phyloP scores from a whole-genome alignment of 2,888 invertebrate species.

The Parascotia fuliginaria region DNA sequence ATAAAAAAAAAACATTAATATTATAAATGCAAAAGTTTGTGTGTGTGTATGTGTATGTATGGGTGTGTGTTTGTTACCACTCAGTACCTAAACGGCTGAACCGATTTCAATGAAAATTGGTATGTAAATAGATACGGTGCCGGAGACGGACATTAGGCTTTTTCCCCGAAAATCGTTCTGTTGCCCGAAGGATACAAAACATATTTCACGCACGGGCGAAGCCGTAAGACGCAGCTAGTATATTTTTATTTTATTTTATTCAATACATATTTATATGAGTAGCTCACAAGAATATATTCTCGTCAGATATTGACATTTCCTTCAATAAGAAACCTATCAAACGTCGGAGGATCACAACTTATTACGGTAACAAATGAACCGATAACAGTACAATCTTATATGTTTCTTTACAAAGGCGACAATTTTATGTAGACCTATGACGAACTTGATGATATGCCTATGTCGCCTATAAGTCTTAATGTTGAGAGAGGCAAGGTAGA shows the following conservation, averaged over 20 bases:
- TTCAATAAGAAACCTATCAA: conserved; percentile 64
- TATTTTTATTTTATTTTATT: conserved; percentile 15
- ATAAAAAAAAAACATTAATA: conserved; percentile 7
- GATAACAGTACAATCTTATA: conserved; percentile 59
- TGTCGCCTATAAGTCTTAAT: conserved; percentile 30
- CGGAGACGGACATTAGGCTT: too few species aligned
- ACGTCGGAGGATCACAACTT: conserved; percentile 65
- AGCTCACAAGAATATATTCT: conserved; percentile 37
- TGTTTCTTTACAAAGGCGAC: conserved; percentile 51
- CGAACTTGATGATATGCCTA: conserved; percentile 25
- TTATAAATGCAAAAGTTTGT: too few species aligned
- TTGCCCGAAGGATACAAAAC: too few species aligned
- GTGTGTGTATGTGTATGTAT: too few species aligned
- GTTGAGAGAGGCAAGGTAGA: conserved; percentile 31
- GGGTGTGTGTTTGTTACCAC: too few species aligned
- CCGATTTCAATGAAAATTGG: too few species aligned
- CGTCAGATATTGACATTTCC: conserved; percentile 54
- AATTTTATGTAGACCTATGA: conserved; percentile 51
- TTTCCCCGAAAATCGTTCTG: too few species aligned
- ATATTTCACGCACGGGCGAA: too few species aligned
- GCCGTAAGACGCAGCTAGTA: too few species aligned
- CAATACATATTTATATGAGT: conserved; percentile 25
- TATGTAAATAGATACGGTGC: too few species aligned
- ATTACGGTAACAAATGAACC: conserved; percentile 72
- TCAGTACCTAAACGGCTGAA: too few species aligned